Conservation (phyloP, 2,888 invertebrate species). For the Campopleginae sp. region DNA sequence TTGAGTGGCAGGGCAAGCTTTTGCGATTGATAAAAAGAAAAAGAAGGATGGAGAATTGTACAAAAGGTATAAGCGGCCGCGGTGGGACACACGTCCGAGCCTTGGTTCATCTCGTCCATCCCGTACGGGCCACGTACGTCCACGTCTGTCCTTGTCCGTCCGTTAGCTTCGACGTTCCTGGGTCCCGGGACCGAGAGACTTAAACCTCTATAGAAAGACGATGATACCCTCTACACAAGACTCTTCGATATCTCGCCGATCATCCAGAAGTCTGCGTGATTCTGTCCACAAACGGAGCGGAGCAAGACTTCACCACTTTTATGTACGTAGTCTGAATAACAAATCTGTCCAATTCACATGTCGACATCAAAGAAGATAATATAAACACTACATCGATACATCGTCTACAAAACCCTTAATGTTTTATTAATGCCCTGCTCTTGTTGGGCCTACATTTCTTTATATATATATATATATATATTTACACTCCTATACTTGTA, state of each 20-base stretch:
- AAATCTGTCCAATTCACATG: conserved; percentile 85
- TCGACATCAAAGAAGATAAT: conserved; percentile 85
- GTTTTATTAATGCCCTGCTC: conserved; percentile 84
- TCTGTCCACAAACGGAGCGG: conserved; percentile 83
- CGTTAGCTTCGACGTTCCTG: conserved; percentile 68
- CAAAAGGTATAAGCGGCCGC: conserved; percentile 68
- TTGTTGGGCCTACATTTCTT: conserved; percentile 61
- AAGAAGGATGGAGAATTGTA: conserved; percentile 57
- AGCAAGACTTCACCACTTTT: conserved; percentile 84
- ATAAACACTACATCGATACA: conserved; percentile 85
- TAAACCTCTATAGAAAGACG: conserved; percentile 30
- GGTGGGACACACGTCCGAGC: conserved; percentile 68
- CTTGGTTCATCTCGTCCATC: conserved; percentile 74
- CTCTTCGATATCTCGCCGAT: conserved; percentile 47
- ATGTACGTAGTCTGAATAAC: conserved; percentile 84
- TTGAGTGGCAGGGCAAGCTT: conserved; percentile 59
- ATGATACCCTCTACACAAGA: conserved; percentile 31
- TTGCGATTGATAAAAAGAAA: conserved; percentile 51
- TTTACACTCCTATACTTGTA: neutral
- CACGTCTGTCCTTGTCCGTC: conserved; percentile 74
- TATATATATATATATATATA: conserved; percentile 10
- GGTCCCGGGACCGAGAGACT: conserved; percentile 63
- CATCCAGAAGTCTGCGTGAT: conserved; percentile 62
- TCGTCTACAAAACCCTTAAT: conserved; percentile 84
- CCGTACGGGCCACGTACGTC: conserved; percentile 74